These are phyloP conservation scores for Eucriotettix oculatus DNA, from an alignment of 2,888 invertebrate genomes.

Conservation along the genomic window DNA sequence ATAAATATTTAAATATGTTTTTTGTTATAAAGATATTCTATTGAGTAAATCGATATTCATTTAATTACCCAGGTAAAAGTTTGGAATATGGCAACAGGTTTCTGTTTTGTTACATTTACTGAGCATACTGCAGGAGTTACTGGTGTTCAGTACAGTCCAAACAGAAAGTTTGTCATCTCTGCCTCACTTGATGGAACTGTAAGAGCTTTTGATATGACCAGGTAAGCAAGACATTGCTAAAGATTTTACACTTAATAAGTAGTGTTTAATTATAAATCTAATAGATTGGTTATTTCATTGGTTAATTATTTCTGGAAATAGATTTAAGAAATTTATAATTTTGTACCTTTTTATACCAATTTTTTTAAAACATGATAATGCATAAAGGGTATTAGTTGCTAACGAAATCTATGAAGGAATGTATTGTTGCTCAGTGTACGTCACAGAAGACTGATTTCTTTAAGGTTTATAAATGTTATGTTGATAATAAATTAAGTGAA, in stretches of 20 bases:
- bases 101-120: constrained; percentile 88
- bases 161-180: constrained; percentile 83
- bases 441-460: neutral
- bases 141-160: constrained; percentile 71
- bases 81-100: constrained; percentile 82
- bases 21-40: too few relatives aligned
- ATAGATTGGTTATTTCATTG: too few relatives aligned
- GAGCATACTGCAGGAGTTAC: constrained; percentile 81
- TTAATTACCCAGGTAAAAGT: constrained; percentile 47
- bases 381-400: too few relatives aligned
- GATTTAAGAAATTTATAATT: neutral
- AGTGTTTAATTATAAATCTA: too few relatives aligned
- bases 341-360: too few relatives aligned
- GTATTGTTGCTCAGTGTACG: neutral
- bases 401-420: too few relatives aligned
- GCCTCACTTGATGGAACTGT: constrained; percentile 95
- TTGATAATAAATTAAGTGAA: too few relatives aligned
- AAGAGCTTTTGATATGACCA: constrained; percentile 80
- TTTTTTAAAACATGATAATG: too few relatives aligned
- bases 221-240: constrained; percentile 32
- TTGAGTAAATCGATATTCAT: too few relatives aligned
- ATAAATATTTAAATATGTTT: too few relatives aligned
- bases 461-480: too few relatives aligned
- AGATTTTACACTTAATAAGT: neutral
- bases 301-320: too few relatives aligned